Percentiles rank a stretch among this genome's conserved stretches.
Evolutionary conservation across 2,888 invertebrate species (phyloP).

Genomic region (Liopterus haemorrhoidalis): DNA sequence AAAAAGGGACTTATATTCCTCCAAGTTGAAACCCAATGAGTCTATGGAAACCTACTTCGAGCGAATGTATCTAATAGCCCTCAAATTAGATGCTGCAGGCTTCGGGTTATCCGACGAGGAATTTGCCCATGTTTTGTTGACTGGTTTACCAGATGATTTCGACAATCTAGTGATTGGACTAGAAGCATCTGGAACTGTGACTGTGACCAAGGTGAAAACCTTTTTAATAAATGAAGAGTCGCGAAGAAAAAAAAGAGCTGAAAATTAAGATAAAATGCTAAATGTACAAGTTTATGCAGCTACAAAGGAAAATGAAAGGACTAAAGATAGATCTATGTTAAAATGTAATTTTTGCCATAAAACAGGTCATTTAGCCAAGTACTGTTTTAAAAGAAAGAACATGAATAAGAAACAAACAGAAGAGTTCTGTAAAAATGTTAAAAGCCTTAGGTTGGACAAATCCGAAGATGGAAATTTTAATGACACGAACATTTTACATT

Average conservation of each 20-base stretch:
- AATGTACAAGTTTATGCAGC: no score
- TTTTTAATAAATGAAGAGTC: conserved; percentile 11
- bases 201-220: conserved; percentile 10
- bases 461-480: no score
- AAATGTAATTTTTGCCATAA: conserved; percentile 4
- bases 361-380: conserved; percentile 7
- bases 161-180: conserved; percentile 1
- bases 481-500: no score
- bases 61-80: conserved; percentile 11
- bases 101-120: conserved; percentile 6
- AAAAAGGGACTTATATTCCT: conserved; percentile 1
- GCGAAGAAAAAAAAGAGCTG: conserved; percentile 2
- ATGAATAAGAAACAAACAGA: no score
- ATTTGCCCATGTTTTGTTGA: conserved; percentile 9
- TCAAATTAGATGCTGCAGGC: conserved; percentile 9
- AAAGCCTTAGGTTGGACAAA: no score
- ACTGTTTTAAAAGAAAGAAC: conserved; percentile 11
- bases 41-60: conserved; percentile 5
- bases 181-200: conserved; percentile 6
- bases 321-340: no score
- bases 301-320: no score
- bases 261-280: no score
- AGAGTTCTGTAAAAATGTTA: no score
- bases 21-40: conserved; percentile 11
- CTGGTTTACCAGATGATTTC: conserved; percentile 6